Evolutionary conservation across 1,140 invertebrate species (phyloP).

Genomic region (Aphaenogaster ashmeadi): DNA sequence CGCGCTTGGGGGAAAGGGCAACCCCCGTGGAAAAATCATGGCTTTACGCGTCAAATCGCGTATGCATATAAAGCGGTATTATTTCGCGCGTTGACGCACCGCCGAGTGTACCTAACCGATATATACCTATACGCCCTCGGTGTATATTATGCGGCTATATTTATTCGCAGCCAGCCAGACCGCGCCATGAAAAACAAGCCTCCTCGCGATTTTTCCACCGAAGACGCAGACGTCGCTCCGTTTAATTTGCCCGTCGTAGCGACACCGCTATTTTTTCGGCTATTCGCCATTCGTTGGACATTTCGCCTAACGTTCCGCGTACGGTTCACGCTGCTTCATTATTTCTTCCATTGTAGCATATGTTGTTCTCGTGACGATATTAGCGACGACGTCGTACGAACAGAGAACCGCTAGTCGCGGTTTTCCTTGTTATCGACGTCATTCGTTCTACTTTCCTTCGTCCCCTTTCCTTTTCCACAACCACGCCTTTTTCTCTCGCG

Average conservation of each 20-base stretch:
- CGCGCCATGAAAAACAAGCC: conserved; percentile 35
- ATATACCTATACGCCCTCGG: conserved; percentile 57
- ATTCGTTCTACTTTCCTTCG: conserved; percentile 38
- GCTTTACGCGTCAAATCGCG: conserved; percentile 84
- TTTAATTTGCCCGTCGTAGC: not conserved
- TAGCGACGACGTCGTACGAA: not conserved
- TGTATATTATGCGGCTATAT: conserved; percentile 63
- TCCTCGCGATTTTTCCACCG: conserved; percentile 40
- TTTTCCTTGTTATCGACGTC: conserved; percentile 50
- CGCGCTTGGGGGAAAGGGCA: conserved; percentile 56
- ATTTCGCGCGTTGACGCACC: conserved; percentile 80
- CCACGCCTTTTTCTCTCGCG: conserved; percentile 57
- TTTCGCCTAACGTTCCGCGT: not conserved
- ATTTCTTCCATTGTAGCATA: not conserved
- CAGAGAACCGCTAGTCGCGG: conserved; percentile 44
- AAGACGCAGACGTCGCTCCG: not conserved
- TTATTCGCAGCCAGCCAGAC: conserved; percentile 48
- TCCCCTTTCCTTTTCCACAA: conserved; percentile 55
- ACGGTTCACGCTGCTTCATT: not conserved
- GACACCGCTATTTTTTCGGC: not conserved
- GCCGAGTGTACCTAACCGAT: conserved; percentile 68
- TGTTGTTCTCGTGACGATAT: not conserved
- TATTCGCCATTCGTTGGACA: not conserved
- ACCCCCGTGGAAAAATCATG: conserved; percentile 83
- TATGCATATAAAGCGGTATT: conserved; percentile 85